These are phyloP conservation scores for Lasioglossum albipes DNA, from an alignment of 1,140 invertebrate genomes.

Conservation along the genomic window DNA sequence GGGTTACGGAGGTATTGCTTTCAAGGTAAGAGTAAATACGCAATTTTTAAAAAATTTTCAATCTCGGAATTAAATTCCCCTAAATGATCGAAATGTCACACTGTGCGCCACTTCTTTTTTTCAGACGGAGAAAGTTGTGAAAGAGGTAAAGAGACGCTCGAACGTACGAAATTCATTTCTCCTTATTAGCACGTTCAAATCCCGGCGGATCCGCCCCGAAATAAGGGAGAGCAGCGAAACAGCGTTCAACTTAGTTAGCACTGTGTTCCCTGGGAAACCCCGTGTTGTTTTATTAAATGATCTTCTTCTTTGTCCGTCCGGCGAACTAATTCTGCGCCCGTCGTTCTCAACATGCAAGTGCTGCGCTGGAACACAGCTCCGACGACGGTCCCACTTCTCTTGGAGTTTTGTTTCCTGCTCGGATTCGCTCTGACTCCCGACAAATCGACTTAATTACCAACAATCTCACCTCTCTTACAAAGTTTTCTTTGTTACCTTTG, in stretches of 20 bases:
- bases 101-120: too few species aligned
- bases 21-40: too few species aligned
- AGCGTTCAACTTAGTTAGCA: neutral
- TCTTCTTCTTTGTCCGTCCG: neutral
- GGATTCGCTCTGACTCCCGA: neutral
- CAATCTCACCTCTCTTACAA: neutral
- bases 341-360: neutral
- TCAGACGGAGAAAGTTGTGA: too few species aligned
- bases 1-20: too few species aligned
- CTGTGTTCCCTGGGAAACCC: neutral
- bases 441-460: neutral
- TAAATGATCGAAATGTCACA: too few species aligned
- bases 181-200: too few species aligned
- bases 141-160: too few species aligned
- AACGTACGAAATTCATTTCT: too few species aligned
- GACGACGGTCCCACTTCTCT: too few species aligned
- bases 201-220: neutral
- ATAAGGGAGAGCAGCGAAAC: neutral
- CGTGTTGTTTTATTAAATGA: constrained; percentile 21
- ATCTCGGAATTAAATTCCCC: too few species aligned
- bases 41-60: too few species aligned
- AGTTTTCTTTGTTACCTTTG: too few species aligned
- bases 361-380: neutral
- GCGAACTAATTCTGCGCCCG: constrained; percentile 6
- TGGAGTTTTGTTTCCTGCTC: neutral